These are phyloP conservation scores for Macrobrachium rosenbergii DNA, from an alignment of 1,140 invertebrate genomes.

Conservation along the genomic window DNA sequence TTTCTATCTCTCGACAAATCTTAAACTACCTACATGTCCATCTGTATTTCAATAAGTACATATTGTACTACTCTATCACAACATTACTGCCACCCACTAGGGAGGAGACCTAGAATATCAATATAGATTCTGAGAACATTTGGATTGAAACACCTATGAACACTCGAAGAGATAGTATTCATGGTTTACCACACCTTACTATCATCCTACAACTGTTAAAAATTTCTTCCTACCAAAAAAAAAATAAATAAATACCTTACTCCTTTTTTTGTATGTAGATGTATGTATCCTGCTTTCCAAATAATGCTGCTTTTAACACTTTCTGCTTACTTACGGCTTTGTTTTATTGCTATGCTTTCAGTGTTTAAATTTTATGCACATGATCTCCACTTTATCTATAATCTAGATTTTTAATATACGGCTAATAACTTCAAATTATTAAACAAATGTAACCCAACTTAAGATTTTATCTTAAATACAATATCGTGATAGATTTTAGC, in stretches of 20 bases:
- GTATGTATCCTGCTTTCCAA: no score
- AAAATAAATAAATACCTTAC: no score
- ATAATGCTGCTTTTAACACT: conserved; percentile 3
- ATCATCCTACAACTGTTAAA: background rate
- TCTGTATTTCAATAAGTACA: background rate
- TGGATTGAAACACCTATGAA: no score
- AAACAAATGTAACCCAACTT: no score
- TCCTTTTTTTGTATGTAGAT: no score
- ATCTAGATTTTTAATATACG: background rate
- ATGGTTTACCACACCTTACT: conserved; percentile 36
- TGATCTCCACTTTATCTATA: conserved; percentile 3
- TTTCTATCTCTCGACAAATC: background rate
- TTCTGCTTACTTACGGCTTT: conserved; percentile 32
- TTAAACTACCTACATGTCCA: background rate
- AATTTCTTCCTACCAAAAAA: background rate
- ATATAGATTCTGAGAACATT: no score
- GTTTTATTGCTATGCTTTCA: background rate
- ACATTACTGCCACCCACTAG: background rate
- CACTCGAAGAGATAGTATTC: conserved; percentile 46
- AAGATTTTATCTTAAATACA: no score
- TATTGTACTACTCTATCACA: background rate
- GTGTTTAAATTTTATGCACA: conserved; percentile 1
- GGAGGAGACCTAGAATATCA: conserved; percentile 6
- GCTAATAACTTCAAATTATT: no score
- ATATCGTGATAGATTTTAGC: no score